phyloP scores from a whole-genome alignment of 1,140 invertebrate genomes.

The Pogonomyrmex californicus region DNA sequence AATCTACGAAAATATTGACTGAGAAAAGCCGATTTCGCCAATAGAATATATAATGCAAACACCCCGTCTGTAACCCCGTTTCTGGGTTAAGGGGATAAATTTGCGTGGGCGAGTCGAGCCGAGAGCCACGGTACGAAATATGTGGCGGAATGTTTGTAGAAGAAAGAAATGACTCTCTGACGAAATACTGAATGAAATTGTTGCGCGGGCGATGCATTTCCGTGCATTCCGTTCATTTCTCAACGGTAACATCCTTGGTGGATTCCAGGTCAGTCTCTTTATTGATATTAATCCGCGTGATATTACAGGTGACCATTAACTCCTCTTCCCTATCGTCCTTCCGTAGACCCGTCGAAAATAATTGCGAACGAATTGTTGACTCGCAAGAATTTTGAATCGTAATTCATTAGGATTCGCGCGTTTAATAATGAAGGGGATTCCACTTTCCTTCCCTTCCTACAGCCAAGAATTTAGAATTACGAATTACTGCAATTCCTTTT shows the following conservation, averaged over 20 bases:
- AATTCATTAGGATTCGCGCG: background rate
- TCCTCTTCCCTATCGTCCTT: background rate
- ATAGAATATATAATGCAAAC: slow-evolving; percentile 1
- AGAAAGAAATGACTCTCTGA: slow-evolving; percentile 30
- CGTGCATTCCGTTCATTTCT: slow-evolving; percentile 20
- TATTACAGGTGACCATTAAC: background rate
- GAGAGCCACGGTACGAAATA: slow-evolving; percentile 8
- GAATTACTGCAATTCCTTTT: background rate
- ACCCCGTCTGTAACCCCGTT: background rate
- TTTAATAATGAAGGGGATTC: background rate
- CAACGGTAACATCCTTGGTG: background rate
- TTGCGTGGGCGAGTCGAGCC: slow-evolving; percentile 3
- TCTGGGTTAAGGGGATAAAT: background rate
- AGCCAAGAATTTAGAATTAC: too few species aligned
- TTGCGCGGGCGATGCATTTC: slow-evolving; percentile 10
- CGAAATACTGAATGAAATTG: slow-evolving; percentile 50
- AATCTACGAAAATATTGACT: slow-evolving; percentile 6
- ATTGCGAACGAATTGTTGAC: background rate
- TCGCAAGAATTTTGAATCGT: background rate
- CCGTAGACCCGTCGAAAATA: background rate
- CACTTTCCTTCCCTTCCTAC: background rate
- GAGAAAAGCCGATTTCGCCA: slow-evolving; percentile 1
- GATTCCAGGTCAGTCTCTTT: slow-evolving; percentile 9
- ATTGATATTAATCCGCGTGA: slow-evolving; percentile 25
- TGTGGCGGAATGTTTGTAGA: slow-evolving; percentile 24